Conservation (phyloP, 2,888 invertebrate species). For the Nematopogon swammerdamellus region DNA sequence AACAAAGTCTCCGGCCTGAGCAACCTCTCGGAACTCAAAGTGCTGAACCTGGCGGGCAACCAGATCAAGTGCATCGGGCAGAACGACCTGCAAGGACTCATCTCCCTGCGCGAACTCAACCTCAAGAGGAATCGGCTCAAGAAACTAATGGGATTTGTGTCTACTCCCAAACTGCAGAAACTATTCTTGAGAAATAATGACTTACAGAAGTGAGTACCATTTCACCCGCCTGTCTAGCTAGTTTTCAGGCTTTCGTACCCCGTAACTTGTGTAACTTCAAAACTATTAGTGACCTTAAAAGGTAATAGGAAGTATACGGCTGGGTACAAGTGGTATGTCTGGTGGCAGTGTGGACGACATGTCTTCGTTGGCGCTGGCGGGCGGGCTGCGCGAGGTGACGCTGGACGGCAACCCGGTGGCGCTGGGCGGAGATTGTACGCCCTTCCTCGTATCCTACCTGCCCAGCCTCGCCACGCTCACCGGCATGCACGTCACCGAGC, state of each 20-base stretch:
- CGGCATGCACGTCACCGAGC: slow-evolving; percentile 76
- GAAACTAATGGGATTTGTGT: slow-evolving; percentile 76
- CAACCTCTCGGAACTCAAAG: slow-evolving; percentile 73
- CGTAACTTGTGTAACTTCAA: not conserved
- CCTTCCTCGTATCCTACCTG: slow-evolving; percentile 77
- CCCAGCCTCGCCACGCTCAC: slow-evolving; percentile 71
- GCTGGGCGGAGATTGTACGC: slow-evolving; percentile 75
- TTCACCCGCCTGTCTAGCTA: not conserved
- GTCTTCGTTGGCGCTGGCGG: slow-evolving; percentile 74
- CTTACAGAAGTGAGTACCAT: slow-evolving; percentile 47
- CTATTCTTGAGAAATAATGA: slow-evolving; percentile 82
- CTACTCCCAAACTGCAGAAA: slow-evolving; percentile 71
- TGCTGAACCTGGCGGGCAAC: slow-evolving; percentile 91
- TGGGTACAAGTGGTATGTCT: too few relatives aligned
- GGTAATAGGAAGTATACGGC: too few relatives aligned
- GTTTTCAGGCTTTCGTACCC: not conserved
- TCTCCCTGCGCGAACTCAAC: slow-evolving; percentile 81
- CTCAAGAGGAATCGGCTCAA: slow-evolving; percentile 81
- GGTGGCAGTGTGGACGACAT: slow-evolving; percentile 88
- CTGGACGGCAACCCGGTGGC: slow-evolving; percentile 85
- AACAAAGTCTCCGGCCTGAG: slow-evolving; percentile 66
- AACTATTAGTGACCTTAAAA: too few relatives aligned
- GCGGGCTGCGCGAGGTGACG: slow-evolving; percentile 76
- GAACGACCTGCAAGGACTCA: slow-evolving; percentile 75
- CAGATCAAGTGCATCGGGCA: slow-evolving; percentile 74